Evolutionary conservation across 2,113 vertebrate species (phyloP), one percentile per base, ranked within the genome.

Genomic region (Thalassarche chlororhynchos): DNA sequence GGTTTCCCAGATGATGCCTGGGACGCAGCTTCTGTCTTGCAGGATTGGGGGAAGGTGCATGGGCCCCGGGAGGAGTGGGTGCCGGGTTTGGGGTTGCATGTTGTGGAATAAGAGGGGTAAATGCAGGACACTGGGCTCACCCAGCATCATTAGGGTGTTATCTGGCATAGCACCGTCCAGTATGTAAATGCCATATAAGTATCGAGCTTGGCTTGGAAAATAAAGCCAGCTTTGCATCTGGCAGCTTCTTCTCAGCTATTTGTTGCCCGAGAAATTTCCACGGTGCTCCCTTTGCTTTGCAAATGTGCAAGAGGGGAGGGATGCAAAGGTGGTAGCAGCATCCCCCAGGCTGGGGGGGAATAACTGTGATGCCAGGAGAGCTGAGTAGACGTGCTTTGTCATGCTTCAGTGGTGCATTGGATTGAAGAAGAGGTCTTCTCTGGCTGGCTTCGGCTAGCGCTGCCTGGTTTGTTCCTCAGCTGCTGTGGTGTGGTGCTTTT

Each of bases 91-190:
- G 66, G 40, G 24, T 7, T 34, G n/a, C 2, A 2, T n/a, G n/a
- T 31, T 62, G 28, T 38, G 20, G 34, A 42, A 58, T 6, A 9
- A n/a, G 55, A 25, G 44, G 40, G 32, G 0, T n/a, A 9, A 79
- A 8, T 10, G 65, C 57, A 47, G 75, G 46, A 24, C 44, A 31
- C 31, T 2, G 5, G 29, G 29, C 29, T 83, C 2, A 0, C 19
- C 36, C 42, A 13, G 29, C 55, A 8, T 42, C 72, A 2, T 58
- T 28, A 36, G 4, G 0, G 0, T 21, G 13, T 60, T 60, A 19
- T 15, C 49, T n/a, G 34, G 17, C 5, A 9, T 2, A 6, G 61
- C 0, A 0, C 32, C 5, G 0, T 66, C 31, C 40, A 19, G 52
- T 31, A 42, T 1, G 0, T 29, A 46, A 87, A 82, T 62, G n/a